phyloP scores from a whole-genome alignment of 2,113 vertebrate genomes.

The Apaloderma vittatum region DNA sequence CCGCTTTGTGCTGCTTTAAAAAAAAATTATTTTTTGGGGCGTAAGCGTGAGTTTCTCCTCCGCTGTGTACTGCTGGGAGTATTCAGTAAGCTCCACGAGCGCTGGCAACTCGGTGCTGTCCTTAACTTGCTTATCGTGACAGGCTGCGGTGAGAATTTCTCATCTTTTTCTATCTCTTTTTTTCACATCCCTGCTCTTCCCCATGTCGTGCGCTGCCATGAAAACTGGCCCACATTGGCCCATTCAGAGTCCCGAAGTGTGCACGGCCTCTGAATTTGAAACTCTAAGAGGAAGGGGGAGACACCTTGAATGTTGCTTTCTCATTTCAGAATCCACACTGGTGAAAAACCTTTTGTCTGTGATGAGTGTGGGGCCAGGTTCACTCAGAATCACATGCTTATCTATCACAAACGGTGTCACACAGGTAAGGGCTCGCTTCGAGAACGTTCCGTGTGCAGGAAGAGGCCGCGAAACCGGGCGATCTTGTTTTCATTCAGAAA shows the following conservation, averaged over 20 bases:
- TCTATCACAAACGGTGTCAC: constrained; percentile 95
- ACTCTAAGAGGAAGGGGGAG: not conserved
- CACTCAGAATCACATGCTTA: constrained; percentile 98
- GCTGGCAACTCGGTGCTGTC: not conserved
- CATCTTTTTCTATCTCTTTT: not conserved
- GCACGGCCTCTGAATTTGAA: not conserved
- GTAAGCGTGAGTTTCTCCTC: not conserved
- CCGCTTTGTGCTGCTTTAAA: not conserved
- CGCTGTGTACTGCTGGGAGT: rapidly evolving
- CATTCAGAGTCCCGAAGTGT: not conserved
- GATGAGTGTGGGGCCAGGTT: constrained; percentile 93
- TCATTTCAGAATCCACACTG: constrained; percentile 92
- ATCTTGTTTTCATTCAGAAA: not conserved
- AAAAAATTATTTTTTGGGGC: not conserved
- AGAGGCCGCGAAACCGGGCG: not conserved
- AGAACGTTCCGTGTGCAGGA: rapidly evolving
- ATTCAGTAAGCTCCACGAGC: not conserved
- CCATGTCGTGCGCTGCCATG: not conserved
- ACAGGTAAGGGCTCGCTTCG: constrained; percentile 84
- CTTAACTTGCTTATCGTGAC: not conserved
- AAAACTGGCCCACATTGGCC: not conserved
- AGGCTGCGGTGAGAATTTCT: not conserved
- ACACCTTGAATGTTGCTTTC: constrained; percentile 18
- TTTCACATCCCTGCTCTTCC: not conserved
- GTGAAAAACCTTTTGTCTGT: constrained; percentile 96